phyloP scores from a whole-genome alignment of 2,113 vertebrate species.

The Pelodiscus sinensis region DNA sequence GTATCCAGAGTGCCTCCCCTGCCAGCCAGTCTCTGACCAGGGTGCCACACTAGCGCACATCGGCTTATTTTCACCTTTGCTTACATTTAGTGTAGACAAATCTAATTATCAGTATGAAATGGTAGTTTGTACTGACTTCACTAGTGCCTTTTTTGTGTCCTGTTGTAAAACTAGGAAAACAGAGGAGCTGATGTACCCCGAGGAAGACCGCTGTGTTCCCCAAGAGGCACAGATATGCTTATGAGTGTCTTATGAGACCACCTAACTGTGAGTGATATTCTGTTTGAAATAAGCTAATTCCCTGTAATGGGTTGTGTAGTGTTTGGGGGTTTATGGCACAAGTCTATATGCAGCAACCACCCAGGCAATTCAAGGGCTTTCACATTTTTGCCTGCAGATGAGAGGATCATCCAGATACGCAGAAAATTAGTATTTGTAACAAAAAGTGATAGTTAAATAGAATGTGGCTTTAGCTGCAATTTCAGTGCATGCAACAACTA shows the following conservation, averaged over 20 bases:
- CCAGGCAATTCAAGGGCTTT: background rate
- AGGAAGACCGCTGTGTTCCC: too few relatives aligned
- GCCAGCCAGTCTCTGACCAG: too few relatives aligned
- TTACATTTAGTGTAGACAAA: too few relatives aligned
- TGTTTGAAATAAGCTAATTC: background rate
- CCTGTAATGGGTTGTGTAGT: background rate
- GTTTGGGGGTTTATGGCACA: background rate
- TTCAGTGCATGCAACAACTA: background rate
- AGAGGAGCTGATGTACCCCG: too few relatives aligned
- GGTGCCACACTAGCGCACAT: too few relatives aligned
- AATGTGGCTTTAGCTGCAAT: background rate
- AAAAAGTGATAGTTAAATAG: background rate
- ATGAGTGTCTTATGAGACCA: background rate
- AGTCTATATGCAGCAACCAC: background rate
- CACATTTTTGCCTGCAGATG: background rate
- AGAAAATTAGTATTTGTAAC: background rate
- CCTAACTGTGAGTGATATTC: background rate
- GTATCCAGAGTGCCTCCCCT: too few relatives aligned
- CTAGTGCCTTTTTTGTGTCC: too few relatives aligned
- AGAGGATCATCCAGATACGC: background rate
- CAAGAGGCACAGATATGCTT: too few relatives aligned
- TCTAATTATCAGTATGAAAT: too few relatives aligned
- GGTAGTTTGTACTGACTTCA: too few relatives aligned
- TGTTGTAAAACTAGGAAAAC: too few relatives aligned
- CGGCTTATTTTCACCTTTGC: too few relatives aligned